These are phyloP conservation scores for Pangasius sanitwongsei DNA, from an alignment of 2,797 vertebrate genomes.

Conservation along the genomic window DNA sequence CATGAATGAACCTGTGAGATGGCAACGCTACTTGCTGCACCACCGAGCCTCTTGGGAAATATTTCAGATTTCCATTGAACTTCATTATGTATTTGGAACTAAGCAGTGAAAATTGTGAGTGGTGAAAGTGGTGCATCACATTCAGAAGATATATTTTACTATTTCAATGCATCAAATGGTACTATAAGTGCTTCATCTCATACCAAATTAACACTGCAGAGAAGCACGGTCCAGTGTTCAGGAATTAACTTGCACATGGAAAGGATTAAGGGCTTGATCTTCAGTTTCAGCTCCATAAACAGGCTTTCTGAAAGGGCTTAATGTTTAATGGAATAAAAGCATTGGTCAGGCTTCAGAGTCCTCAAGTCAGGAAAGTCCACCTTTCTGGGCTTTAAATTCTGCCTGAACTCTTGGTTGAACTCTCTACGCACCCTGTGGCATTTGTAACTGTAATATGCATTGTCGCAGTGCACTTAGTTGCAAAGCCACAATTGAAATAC, in stretches of 20 bases:
- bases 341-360: constrained; percentile 69
- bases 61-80: background rate
- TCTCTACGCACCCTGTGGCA: constrained; percentile 68
- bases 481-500: constrained; percentile 29
- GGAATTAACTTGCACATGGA: constrained; percentile 76
- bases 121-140: background rate
- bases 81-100: background rate
- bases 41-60: too few relatives aligned
- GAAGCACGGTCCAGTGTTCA: constrained; percentile 54
- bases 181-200: background rate
- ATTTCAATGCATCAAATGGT: background rate
- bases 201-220: constrained; percentile 53
- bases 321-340: constrained; percentile 66
- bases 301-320: constrained; percentile 66
- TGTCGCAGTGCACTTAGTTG: constrained; percentile 24
- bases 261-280: constrained; percentile 74
- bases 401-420: constrained; percentile 62
- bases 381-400: constrained; percentile 66
- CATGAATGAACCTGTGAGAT: background rate
- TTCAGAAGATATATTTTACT: background rate
- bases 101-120: background rate
- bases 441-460: constrained; percentile 41
- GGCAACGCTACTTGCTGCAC: background rate
- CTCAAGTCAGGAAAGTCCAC: constrained; percentile 61
- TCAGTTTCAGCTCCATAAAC: constrained; percentile 59